Percentiles rank a stretch among this genome's conserved stretches.
These are phyloP conservation scores for Syncerus caffer DNA, from an alignment of 2,797 vertebrate genomes.

Conservation along the genomic window DNA sequence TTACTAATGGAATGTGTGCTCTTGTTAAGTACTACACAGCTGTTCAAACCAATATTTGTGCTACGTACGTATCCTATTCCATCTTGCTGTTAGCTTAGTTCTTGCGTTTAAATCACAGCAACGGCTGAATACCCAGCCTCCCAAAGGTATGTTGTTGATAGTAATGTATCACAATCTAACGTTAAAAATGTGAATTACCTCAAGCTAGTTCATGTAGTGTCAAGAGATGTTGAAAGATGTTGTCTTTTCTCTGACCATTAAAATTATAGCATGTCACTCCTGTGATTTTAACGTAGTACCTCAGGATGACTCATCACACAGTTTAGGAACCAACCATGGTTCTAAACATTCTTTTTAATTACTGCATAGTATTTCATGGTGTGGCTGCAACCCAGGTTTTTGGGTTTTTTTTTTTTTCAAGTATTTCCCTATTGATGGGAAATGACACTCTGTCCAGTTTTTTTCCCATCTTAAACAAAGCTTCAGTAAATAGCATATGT, in stretches of 20 bases:
- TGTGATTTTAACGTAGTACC: not conserved
- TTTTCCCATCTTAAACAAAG: not conserved
- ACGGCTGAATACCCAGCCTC: not conserved
- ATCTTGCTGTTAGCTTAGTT: not conserved
- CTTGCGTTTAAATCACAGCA: not conserved
- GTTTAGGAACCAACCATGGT: not conserved
- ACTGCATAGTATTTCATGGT: not conserved
- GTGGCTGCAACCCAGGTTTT: not conserved
- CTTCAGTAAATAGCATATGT: not conserved
- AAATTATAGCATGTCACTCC: not conserved
- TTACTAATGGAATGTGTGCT: not conserved
- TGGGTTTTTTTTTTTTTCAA: not conserved
- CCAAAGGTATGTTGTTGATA: not conserved
- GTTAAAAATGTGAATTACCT: not conserved
- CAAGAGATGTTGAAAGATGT: not conserved
- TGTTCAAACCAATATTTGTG: not conserved
- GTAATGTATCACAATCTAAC: not conserved
- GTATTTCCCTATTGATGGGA: not conserved
- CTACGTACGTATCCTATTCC: not conserved
- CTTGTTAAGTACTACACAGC: not conserved
- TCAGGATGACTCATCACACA: not conserved
- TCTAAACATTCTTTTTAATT: not conserved
- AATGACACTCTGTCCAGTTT: not conserved
- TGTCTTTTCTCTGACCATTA: not conserved
- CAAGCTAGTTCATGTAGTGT: not conserved